Percentiles rank a stretch among this genome's conserved stretches.
Evolutionary conservation across 2,113 vertebrate genomes (phyloP).

Genomic region (Phaethon lepturus): DNA sequence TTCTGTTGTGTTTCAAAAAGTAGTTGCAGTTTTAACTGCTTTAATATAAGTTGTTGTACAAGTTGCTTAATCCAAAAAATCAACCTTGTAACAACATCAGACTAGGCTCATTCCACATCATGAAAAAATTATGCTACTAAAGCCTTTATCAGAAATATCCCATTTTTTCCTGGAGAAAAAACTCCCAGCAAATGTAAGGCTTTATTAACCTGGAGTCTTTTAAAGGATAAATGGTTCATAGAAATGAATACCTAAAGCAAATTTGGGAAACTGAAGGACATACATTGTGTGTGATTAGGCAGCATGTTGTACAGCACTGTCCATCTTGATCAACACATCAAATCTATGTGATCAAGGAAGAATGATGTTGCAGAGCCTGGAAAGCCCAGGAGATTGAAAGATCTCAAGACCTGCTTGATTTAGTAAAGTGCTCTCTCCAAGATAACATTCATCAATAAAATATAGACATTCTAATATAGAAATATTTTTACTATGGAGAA

Average conservation of each 20-base stretch:
- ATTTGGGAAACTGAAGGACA: background rate
- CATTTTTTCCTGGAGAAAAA: background rate
- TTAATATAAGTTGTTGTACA: background rate
- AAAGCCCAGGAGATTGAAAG: background rate
- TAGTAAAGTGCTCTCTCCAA: background rate
- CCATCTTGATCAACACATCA: background rate
- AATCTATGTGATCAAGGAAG: background rate
- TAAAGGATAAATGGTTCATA: background rate
- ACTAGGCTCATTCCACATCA: background rate
- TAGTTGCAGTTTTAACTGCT: background rate
- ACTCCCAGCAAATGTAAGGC: background rate
- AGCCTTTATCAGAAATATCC: background rate
- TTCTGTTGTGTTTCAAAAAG: background rate
- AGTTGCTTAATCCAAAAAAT: background rate
- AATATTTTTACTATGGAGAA: background rate
- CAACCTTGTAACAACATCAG: background rate
- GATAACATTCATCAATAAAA: background rate
- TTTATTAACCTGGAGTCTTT: background rate
- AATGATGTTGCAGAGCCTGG: background rate
- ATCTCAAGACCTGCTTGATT: background rate
- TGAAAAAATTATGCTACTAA: background rate
- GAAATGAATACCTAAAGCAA: background rate
- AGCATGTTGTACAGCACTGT: background rate
- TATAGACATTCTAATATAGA: background rate
- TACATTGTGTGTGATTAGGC: rapidly evolving